phyloP scores from a whole-genome alignment of 2,888 invertebrate genomes.

The Coremacera marginata region DNA sequence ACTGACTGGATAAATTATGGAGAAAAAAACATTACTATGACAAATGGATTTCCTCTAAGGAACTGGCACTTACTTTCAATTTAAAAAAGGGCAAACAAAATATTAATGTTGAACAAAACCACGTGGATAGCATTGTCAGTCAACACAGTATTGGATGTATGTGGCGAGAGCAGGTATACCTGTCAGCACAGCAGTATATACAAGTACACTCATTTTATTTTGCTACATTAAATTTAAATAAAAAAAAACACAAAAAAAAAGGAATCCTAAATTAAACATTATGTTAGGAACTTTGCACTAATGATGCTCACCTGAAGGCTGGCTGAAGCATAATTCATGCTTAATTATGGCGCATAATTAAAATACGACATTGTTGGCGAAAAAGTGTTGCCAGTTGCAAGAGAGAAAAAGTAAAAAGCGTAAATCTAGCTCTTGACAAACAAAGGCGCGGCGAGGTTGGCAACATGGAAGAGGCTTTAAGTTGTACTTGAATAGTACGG shows the following conservation, averaged over 20 bases:
- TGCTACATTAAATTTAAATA: not conserved
- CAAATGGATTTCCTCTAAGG: not conserved
- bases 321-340: constrained; percentile 33
- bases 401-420: not conserved
- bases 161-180: not conserved
- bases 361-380: constrained; percentile 41
- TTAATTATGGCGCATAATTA: constrained; percentile 47
- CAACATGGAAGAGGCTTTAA: not conserved
- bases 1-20: not conserved
- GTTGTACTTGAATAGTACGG: not conserved
- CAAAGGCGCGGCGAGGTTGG: not conserved
- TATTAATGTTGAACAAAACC: not conserved
- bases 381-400: constrained; percentile 9
- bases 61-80: not conserved
- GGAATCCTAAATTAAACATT: not conserved
- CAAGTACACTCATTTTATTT: not conserved
- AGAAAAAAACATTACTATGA: not conserved
- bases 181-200: not conserved
- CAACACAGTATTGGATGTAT: too few relatives aligned
- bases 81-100: not conserved
- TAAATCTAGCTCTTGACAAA: constrained; percentile 20
- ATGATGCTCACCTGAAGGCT: constrained; percentile 10
- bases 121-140: too few relatives aligned
- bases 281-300: not conserved
- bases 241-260: not conserved